Conservation (phyloP, 1,140 invertebrate species). For the Antheraea mylitta region DNA sequence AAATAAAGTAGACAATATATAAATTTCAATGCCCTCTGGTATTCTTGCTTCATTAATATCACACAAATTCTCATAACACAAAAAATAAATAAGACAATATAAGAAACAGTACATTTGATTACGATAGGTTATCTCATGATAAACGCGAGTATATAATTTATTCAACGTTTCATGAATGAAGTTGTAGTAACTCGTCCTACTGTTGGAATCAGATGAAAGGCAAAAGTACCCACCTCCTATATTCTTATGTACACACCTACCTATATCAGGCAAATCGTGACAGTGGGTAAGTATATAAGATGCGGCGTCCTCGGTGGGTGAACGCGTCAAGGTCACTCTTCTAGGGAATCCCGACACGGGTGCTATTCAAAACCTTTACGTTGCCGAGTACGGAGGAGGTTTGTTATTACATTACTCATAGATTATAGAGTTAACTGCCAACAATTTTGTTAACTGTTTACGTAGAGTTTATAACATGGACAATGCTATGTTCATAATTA, state of each 20-base stretch:
- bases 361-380: conserved; percentile 24
- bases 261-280: conserved; percentile 52
- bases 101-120: conserved; percentile 6
- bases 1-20: too few species aligned
- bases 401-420: not conserved
- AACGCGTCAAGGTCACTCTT: conserved; percentile 54
- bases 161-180: conserved; percentile 51
- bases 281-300: conserved; percentile 54
- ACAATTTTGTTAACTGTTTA: too few species aligned
- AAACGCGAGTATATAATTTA: conserved; percentile 26
- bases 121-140: conserved; percentile 8
- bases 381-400: not conserved
- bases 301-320: conserved; percentile 49
- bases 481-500: too few species aligned
- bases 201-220: conserved; percentile 40
- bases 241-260: conserved; percentile 27
- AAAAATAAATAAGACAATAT: not conserved
- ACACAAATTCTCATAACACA: not conserved
- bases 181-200: conserved; percentile 33
- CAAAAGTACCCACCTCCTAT: conserved; percentile 23
- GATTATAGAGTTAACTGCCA: not conserved
- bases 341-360: conserved; percentile 49
- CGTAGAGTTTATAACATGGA: not conserved
- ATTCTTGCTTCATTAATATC: too few species aligned
- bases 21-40: too few species aligned